Percentiles rank a stretch among this genome's conserved stretches.
These are phyloP conservation scores for Delia radicum DNA, from an alignment of 1,140 invertebrate genomes.

Conservation along the genomic window DNA sequence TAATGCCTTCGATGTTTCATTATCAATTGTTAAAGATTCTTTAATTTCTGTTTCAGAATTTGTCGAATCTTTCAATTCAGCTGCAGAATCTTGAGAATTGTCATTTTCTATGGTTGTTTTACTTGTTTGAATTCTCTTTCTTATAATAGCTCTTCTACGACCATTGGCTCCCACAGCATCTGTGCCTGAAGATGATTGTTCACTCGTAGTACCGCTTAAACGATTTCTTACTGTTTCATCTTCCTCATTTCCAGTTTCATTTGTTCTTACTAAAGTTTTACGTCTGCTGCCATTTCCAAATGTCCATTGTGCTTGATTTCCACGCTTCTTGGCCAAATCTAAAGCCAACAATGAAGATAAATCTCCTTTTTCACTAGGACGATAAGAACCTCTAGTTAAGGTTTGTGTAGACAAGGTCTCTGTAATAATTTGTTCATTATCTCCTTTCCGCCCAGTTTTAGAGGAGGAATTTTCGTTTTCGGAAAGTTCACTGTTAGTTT, in stretches of 20 bases:
- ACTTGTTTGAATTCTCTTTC: background rate
- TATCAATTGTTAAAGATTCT: background rate
- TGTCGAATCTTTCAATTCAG: too few species aligned
- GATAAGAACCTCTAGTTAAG: conserved; percentile 36
- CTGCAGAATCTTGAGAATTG: background rate
- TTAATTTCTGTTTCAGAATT: background rate
- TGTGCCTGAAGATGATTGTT: background rate
- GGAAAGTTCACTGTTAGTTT: background rate
- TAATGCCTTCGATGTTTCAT: background rate
- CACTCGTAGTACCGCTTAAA: background rate
- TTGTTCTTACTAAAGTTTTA: background rate
- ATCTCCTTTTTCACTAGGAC: conserved; percentile 39
- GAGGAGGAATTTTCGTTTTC: too few species aligned
- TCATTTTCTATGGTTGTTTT: background rate
- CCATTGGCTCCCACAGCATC: background rate
- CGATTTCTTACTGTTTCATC: background rate
- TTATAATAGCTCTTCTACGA: conserved; percentile 2
- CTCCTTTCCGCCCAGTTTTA: too few species aligned
- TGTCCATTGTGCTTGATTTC: background rate
- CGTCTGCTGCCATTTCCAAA: background rate
- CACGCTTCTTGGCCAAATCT: conserved; percentile 27
- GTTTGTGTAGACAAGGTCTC: background rate
- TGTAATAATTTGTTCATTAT: too few species aligned
- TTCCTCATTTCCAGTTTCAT: background rate
- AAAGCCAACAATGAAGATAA: conserved; percentile 39